Percentiles rank a stretch among this genome's conserved stretches.
These are phyloP conservation scores for Diploptera punctata DNA, from an alignment of 2,888 invertebrate species.

Conservation along the genomic window DNA sequence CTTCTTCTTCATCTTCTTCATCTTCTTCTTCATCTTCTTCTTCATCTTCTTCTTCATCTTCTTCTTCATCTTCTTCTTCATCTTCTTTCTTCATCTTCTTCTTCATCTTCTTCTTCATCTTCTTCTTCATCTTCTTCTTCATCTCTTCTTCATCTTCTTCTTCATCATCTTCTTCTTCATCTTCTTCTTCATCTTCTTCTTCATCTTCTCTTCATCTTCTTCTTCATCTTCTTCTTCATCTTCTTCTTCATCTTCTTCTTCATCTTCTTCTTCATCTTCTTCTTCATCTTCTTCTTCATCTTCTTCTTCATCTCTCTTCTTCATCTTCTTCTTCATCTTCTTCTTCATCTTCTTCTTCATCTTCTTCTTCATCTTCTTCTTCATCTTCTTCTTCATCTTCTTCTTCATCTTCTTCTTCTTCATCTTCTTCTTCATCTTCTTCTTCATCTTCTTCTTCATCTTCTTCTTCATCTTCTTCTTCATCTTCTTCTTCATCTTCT, in stretches of 20 bases:
- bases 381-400: neutral
- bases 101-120: too few relatives aligned
- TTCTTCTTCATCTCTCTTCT: neutral
- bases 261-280: neutral
- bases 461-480: neutral
- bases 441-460: neutral
- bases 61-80: too few relatives aligned
- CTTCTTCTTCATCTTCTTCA: too few relatives aligned
- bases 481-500: neutral
- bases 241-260: neutral
- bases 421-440: neutral
- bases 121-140: neutral
- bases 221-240: neutral
- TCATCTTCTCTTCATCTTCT: neutral
- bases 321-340: neutral
- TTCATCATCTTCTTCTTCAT: neutral
- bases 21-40: too few relatives aligned
- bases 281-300: neutral
- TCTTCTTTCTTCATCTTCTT: too few relatives aligned
- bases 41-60: too few relatives aligned
- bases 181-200: neutral
- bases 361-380: neutral
- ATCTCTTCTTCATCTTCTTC: neutral
- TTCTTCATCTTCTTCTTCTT: neutral
- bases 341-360: neutral